A percentile compares a stretch with the other conserved stretches of the same genome.
phyloP scores from a whole-genome alignment of 1,140 invertebrate species.

The Patella vulgata region DNA sequence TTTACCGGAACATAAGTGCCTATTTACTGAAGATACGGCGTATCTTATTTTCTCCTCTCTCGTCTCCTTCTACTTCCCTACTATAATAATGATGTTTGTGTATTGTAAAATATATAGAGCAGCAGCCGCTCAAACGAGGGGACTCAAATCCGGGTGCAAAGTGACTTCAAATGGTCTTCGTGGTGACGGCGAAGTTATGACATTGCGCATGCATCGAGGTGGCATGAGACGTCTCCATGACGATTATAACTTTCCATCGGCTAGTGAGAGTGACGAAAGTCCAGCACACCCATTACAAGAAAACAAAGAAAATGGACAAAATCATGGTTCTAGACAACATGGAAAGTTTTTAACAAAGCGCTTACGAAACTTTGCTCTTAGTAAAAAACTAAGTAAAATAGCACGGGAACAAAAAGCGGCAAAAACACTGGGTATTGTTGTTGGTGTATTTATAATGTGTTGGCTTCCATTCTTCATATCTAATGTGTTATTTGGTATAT shows the following conservation, averaged over 20 bases:
- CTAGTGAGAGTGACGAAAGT: conserved; percentile 23
- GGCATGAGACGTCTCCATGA: conserved; percentile 34
- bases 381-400: conserved; percentile 58
- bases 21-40: conserved; percentile 67
- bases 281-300: conserved; percentile 6
- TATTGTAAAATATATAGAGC: conserved; percentile 64
- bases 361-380: conserved; percentile 57
- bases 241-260: conserved; percentile 5
- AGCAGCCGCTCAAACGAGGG: conserved; percentile 54
- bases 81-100: conserved; percentile 69
- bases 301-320: conserved; percentile 5
- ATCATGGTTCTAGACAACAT: conserved; percentile 14
- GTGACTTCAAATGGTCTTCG: conserved; percentile 42
- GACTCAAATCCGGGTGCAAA: conserved; percentile 54
- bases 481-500: conserved; percentile 83
- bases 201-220: conserved; percentile 60
- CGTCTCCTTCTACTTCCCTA: conserved; percentile 70
- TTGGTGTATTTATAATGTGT: conserved; percentile 94
- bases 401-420: conserved; percentile 90
- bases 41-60: conserved; percentile 67
- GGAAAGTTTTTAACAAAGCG: conserved; percentile 57
- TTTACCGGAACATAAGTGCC: conserved; percentile 49
- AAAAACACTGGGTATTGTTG: conserved; percentile 92
- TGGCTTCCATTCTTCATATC: conserved; percentile 98
- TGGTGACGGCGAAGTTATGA: conserved; percentile 57